Base-by-base conservation (phyloP, 1,140 invertebrate genomes). In the Scaptomyza graminum region DNA sequence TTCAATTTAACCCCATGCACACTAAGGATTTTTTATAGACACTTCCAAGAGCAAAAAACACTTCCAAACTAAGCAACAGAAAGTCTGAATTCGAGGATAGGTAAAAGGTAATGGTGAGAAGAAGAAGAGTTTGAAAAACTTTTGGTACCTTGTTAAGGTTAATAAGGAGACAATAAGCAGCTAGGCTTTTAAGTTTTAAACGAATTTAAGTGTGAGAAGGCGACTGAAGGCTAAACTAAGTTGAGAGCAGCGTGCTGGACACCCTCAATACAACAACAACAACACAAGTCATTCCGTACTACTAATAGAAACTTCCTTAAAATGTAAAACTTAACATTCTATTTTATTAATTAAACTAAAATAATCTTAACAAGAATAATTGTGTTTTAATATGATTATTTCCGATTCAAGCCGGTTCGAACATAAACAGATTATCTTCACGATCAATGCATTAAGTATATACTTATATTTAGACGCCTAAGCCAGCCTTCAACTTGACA, bases 401-500 rank as follows among this genome's bases (percentile, higher is more conserved):
- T 85, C 82, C 78, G 82, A 75, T 85, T 63, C 44, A 63, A 72
- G 70, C 82, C 74, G 49, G 63, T 77, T 81, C 18, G 18, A 18
- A 18, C 18, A 1, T 22, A 22, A 2, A 2, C 18, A 22, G 18
- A 60, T 31, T 41, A 34, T 25, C 57, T 49, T 46, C 69, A 77
- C 69, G 18, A 22, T 22, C 1, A 18, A 18, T 1, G 18, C 18
- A 18, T 18, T 18, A 18, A 1, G 18, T 18, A 18, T 18, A 18
- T 18, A 22, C 4, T 22, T 22, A 77, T 18, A 22, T 22, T 22
- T 22, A 77, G 62, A 77, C 69, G 64, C 74, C 65, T 70, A 80
- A 41, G 31, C 8, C 61, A 85, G 81, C 82, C 82, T 85, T 85
- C 82, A 82, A 87, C 79, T 76, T 87, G 82, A 77, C 81, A 81